phyloP scores from a whole-genome alignment of 1,140 invertebrate genomes.

The Leguminivora glycinivorella region DNA sequence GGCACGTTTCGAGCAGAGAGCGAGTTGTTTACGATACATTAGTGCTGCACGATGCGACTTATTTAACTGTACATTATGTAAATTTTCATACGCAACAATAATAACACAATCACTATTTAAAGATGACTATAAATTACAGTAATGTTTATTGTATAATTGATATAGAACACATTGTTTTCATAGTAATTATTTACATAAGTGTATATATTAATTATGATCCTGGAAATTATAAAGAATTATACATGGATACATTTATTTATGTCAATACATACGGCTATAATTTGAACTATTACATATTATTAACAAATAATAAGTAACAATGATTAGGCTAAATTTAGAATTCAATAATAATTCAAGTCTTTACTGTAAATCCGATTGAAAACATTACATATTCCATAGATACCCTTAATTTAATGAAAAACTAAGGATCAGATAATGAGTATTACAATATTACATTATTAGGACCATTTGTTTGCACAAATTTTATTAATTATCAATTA shows the following conservation, averaged over 20 bases:
- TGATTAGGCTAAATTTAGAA: conserved; percentile 24
- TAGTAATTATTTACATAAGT: conserved; percentile 24
- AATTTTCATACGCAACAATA: conserved; percentile 42
- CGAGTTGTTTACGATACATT: background rate
- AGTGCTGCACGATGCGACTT: conserved; percentile 13
- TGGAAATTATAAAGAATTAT: background rate
- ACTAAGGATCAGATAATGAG: conserved; percentile 12
- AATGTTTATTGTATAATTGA: conserved; percentile 67
- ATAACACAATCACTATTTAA: conserved; percentile 45
- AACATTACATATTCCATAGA: conserved; percentile 15
- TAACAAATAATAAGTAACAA: conserved; percentile 30
- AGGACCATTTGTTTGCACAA: background rate
- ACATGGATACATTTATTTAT: conserved; percentile 1
- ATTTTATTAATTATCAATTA: background rate
- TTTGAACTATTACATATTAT: conserved; percentile 34
- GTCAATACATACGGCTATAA: conserved; percentile 18
- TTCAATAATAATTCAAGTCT: conserved; percentile 45
- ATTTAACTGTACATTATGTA: conserved; percentile 25
- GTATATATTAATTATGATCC: conserved; percentile 3
- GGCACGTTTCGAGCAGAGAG: background rate
- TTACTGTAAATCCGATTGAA: conserved; percentile 55
- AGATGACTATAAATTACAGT: conserved; percentile 45
- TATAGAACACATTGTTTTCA: conserved; percentile 64
- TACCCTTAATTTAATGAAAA: conserved; percentile 5
- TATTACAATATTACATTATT: conserved; percentile 22